These are phyloP conservation scores for Tychaedon coryphoeus DNA, from an alignment of 2,113 vertebrate genomes.

Conservation along the genomic window DNA sequence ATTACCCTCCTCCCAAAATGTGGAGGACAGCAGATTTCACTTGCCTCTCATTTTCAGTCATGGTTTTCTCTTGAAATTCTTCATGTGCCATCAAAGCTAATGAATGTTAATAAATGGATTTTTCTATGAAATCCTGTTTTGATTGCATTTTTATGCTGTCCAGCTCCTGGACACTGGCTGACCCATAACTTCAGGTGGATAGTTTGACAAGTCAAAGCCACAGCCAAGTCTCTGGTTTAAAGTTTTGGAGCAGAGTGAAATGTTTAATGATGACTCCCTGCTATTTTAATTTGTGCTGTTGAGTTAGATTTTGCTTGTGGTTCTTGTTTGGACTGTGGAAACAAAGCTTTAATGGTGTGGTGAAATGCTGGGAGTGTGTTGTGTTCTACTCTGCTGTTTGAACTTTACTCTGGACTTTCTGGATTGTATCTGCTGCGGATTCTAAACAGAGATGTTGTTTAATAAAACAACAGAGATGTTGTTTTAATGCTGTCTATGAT, in stretches of 20 bases:
- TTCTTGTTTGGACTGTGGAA: neutral
- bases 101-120: neutral
- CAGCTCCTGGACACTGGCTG: neutral
- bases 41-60: neutral
- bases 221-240: neutral
- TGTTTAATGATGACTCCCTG: neutral
- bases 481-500: accelerated
- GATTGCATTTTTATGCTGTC: neutral
- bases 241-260: neutral
- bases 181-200: neutral
- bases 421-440: neutral
- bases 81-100: neutral
- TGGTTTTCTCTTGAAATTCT: neutral
- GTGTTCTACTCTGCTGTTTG: neutral
- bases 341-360: neutral
- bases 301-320: neutral
- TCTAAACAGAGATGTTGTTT: neutral
- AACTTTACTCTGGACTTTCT: neutral
- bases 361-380: neutral
- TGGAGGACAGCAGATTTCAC: neutral
- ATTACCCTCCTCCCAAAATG: neutral
- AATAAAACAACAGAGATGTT: neutral
- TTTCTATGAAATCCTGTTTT: neutral
- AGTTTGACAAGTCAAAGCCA: neutral
- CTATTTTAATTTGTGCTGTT: neutral